Conservation (phyloP, 2,113 vertebrate genomes). For the Merops nubicus region DNA sequence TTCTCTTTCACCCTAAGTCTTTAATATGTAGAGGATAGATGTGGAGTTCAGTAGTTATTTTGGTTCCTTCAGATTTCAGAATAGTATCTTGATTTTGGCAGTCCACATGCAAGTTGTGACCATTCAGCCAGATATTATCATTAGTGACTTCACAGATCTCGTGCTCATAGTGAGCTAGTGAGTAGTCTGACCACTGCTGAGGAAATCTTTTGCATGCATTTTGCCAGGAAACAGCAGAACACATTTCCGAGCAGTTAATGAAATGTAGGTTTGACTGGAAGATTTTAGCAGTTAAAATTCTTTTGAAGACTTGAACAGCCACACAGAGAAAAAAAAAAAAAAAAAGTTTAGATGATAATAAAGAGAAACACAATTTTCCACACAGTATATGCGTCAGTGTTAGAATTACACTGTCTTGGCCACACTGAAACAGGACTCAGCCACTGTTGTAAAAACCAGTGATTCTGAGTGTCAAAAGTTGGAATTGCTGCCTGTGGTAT, state of each 20-base stretch:
- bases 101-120: background rate
- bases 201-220: background rate
- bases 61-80: background rate
- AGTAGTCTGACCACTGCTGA: background rate
- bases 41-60: background rate
- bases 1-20: background rate
- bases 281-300: background rate
- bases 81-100: background rate
- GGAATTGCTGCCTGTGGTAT: background rate
- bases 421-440: background rate
- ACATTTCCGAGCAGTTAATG: background rate
- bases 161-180: background rate
- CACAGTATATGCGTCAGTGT: background rate
- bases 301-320: background rate
- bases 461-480: background rate
- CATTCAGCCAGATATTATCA: background rate
- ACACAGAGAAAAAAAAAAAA: background rate
- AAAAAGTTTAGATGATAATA: background rate
- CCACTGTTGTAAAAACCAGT: background rate
- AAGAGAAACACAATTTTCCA: background rate
- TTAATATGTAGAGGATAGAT: background rate
- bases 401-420: background rate
- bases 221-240: background rate
- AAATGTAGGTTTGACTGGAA: background rate
- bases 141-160: background rate